Percentiles rank a stretch among this genome's conserved stretches.
These are phyloP conservation scores for Caenorhabditis afra DNA, from an alignment of 2,888 invertebrate genomes.

Conservation along the genomic window DNA sequence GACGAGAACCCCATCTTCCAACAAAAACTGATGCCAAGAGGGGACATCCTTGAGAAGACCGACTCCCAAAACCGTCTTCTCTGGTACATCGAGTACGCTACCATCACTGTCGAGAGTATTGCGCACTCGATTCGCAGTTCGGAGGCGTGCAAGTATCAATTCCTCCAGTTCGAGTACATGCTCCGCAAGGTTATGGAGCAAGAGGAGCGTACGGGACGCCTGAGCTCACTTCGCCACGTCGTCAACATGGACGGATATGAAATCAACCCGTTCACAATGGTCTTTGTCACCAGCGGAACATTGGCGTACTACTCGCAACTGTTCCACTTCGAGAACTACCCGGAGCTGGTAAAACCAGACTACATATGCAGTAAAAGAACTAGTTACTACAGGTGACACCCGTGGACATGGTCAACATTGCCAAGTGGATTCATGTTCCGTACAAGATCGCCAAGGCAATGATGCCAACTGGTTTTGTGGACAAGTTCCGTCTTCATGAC, in stretches of 20 bases:
- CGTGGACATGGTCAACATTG: slow-evolving; percentile 78
- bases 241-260: slow-evolving; percentile 79
- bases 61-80: slow-evolving; percentile 77
- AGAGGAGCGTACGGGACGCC: slow-evolving; percentile 76
- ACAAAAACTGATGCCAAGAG: slow-evolving; percentile 75
- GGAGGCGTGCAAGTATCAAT: slow-evolving; percentile 78
- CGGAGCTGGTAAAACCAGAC: slow-evolving; percentile 73
- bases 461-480: slow-evolving; percentile 80
- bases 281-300: slow-evolving; percentile 78
- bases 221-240: slow-evolving; percentile 77
- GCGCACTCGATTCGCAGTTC: slow-evolving; percentile 76
- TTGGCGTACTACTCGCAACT: slow-evolving; percentile 79
- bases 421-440: slow-evolving; percentile 80
- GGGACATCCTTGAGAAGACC: slow-evolving; percentile 67
- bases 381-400: slow-evolving; percentile 68
- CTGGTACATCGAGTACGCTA: slow-evolving; percentile 80
- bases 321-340: slow-evolving; percentile 80
- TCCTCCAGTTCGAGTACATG: slow-evolving; percentile 80
- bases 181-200: slow-evolving; percentile 78
- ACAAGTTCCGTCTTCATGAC: slow-evolving; percentile 78
- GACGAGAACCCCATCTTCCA: slow-evolving; percentile 78
- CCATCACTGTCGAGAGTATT: slow-evolving; percentile 79
- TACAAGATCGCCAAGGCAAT: slow-evolving; percentile 76
- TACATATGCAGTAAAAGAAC: slow-evolving; percentile 2
- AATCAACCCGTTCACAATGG: slow-evolving; percentile 80